A percentile compares a stretch with the other conserved stretches of the same genome.
Conservation (phyloP, 2,888 invertebrate genomes). For the Tribolium freemani region DNA sequence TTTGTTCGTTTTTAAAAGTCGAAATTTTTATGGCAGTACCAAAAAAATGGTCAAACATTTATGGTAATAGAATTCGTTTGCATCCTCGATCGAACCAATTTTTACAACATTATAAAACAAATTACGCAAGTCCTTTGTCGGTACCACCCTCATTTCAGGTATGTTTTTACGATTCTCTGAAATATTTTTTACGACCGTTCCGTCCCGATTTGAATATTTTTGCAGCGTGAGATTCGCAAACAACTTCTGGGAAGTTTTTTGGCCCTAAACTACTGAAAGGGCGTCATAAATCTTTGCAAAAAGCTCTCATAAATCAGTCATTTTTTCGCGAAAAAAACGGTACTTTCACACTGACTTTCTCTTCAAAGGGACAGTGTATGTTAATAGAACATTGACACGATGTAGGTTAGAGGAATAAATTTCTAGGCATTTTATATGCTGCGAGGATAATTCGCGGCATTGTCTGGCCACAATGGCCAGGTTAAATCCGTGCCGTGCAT, state of each 20-base stretch:
- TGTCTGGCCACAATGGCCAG: conserved; percentile 57
- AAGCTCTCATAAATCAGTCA: background rate
- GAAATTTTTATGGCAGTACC: background rate
- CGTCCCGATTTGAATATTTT: conserved; percentile 1
- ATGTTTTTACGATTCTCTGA: conserved; percentile 2
- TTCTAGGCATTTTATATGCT: conserved; percentile 47
- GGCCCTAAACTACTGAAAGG: conserved; percentile 25
- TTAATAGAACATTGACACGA: conserved; percentile 60
- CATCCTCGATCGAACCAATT: conserved; percentile 5
- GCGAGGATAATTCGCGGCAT: conserved; percentile 50
- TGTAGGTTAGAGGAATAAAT: conserved; percentile 61
- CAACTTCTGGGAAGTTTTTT: conserved; percentile 20
- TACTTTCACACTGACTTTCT: conserved; percentile 14
- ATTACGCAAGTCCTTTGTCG: conserved; percentile 35
- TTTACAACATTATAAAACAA: conserved; percentile 29
- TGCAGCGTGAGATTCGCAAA: conserved; percentile 16
- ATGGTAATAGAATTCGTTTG: background rate
- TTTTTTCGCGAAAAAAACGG: conserved; percentile 19
- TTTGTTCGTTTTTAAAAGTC: too few species aligned
- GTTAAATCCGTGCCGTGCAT: conserved; percentile 56
- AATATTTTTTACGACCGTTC: conserved; percentile 13
- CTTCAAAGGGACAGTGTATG: conserved; percentile 46
- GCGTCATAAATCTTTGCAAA: conserved; percentile 7
- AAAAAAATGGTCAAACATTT: background rate
- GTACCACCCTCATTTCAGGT: background rate